A percentile compares a stretch with the other conserved stretches of the same genome.
phyloP scores from a whole-genome alignment of 2,797 vertebrate species.

The Danionella dracula region DNA sequence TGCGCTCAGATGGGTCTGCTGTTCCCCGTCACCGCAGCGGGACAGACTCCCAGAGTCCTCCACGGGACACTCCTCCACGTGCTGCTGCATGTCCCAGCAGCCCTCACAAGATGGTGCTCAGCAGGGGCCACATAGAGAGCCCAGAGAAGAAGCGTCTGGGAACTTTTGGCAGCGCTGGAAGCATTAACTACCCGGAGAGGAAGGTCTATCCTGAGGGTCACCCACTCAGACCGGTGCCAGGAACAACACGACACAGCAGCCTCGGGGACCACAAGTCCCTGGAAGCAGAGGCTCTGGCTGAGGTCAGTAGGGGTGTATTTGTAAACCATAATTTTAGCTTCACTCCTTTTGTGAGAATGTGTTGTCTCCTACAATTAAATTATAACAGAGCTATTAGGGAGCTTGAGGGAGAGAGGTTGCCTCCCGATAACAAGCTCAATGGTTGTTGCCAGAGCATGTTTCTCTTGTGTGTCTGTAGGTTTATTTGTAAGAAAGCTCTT shows the following conservation, averaged over 20 bases:
- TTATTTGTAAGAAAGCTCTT: too few species aligned
- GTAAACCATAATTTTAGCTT: too few species aligned
- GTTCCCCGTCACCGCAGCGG: constrained; percentile 84
- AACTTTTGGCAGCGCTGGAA: constrained; percentile 90
- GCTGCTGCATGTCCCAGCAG: constrained; percentile 94
- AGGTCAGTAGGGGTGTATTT: constrained; percentile 65
- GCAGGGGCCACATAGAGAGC: constrained; percentile 82
- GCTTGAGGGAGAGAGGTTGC: too few species aligned
- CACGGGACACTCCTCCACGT: constrained; percentile 82
- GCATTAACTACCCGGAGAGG: constrained; percentile 91
- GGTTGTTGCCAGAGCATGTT: too few species aligned
- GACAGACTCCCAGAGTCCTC: constrained; percentile 86
- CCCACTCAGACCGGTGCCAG: constrained; percentile 76
- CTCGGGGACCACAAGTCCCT: constrained; percentile 94
- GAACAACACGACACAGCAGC: constrained; percentile 93
- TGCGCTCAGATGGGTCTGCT: constrained; percentile 90
- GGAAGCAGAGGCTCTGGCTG: constrained; percentile 91
- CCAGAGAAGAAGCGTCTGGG: constrained; percentile 91
- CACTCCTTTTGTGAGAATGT: too few species aligned
- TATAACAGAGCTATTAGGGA: too few species aligned
- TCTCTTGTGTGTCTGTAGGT: too few species aligned
- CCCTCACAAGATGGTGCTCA: constrained; percentile 86
- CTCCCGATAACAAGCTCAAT: too few species aligned
- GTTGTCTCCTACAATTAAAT: too few species aligned
- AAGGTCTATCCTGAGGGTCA: constrained; percentile 85